Evolutionary conservation across 1,140 invertebrate genomes (phyloP), one percentile per base, ranked within the genome.

Genomic region (Conus betulinus): DNA sequence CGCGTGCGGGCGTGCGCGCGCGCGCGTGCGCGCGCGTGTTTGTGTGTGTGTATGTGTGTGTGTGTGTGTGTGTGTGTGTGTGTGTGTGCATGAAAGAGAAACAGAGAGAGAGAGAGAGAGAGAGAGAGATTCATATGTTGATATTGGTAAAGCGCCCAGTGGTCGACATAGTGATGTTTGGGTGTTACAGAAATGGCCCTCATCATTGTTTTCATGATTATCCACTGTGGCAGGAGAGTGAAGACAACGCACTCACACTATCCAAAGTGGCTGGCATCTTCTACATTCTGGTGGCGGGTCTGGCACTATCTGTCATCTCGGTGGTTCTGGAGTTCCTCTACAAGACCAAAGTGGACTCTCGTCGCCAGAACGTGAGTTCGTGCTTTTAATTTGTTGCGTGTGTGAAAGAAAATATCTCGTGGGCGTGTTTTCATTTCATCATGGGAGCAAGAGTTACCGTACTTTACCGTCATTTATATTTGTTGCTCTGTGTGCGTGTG

Each of bases 211-310:
- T 87, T 91, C 83, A 82, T 92, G 89, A 67, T 94, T 90, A 11
- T 60, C 15, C 57, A 4, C 15, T 81, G 57, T 52, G 90, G 88
- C 95, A 98, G 97, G 97, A 98, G 92, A 96, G 97, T 10, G 96
- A 97, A n/a, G 97, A 98, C 91, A 98, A 97, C 93, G 98, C 98
- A 92, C 96, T 99, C 91, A 99, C 98, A 74, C 95, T 99, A 57
- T 98, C 98, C 93, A 99, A 99, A 96, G 98, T 99, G 5, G 99
- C 99, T 51, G 99, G 99, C 25, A 98, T 99, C 94, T 99, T 99
- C 96, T 99, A 99, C 96, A 99, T 99, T 93, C 96, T 99, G 53
- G 98, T 99, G 92, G 98, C 97, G 60, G 99, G 96, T 82, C 96
- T 99, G 53, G 96, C 98, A 3, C 94, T 99, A 17, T 98, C 98